These are phyloP conservation scores for Limnephilus rhombicus DNA, from an alignment of 2,888 invertebrate species.

Conservation along the genomic window DNA sequence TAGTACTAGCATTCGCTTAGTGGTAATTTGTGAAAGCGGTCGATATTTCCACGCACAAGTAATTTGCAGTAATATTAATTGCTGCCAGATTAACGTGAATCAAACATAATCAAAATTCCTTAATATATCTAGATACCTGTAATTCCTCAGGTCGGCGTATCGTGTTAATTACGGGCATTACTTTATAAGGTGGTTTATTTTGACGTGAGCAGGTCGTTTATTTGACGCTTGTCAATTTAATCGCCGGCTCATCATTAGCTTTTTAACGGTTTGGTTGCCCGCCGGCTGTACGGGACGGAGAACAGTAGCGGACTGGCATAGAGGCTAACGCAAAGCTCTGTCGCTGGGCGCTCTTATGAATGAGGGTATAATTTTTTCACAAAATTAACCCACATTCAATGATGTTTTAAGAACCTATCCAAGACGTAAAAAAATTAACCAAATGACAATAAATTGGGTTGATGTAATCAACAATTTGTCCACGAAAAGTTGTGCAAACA, in stretches of 20 bases:
- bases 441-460: too few species aligned
- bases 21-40: neutral
- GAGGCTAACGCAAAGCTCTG: neutral
- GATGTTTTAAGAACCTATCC: too few species aligned
- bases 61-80: neutral
- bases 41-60: neutral
- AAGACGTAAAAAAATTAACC: too few species aligned
- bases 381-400: too few species aligned
- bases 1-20: too few species aligned
- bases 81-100: neutral
- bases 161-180: neutral
- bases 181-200: conserved; percentile 14
- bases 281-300: neutral
- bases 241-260: conserved; percentile 18
- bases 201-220: conserved; percentile 12
- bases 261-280: conserved; percentile 16
- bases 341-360: neutral
- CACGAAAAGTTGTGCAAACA: too few species aligned
- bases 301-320: neutral
- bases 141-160: neutral
- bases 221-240: conserved; percentile 41
- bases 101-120: neutral
- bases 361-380: neutral
- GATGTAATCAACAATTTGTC: too few species aligned
- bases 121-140: neutral